Conservation (phyloP, 2,113 vertebrate species). For the Dipodomys stephensi region DNA sequence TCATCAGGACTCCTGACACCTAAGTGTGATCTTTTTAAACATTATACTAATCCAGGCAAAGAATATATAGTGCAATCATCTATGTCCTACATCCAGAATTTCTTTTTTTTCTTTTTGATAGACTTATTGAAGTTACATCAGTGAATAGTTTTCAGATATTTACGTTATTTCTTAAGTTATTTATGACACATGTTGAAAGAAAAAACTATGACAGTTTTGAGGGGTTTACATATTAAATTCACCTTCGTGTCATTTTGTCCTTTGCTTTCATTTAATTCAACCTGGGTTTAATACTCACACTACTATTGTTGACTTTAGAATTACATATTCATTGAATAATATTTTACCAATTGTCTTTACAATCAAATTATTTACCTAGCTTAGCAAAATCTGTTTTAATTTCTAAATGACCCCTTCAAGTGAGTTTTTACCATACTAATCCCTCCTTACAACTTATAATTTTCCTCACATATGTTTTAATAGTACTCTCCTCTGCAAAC, state of each 20-base stretch:
- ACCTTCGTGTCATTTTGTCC: neutral
- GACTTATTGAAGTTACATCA: neutral
- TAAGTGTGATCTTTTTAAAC: constrained; percentile 48
- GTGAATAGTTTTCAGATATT: neutral
- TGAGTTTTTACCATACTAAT: neutral
- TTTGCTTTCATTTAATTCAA: neutral
- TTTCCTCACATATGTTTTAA: neutral
- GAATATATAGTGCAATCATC: neutral
- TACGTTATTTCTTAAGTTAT: neutral
- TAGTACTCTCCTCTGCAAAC: too few relatives aligned
- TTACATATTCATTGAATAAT: neutral
- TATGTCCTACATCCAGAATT: neutral
- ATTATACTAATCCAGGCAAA: constrained; percentile 51
- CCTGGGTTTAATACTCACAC: neutral
- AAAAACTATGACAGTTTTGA: neutral
- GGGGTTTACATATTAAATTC: neutral
- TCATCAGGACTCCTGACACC: constrained; percentile 14
- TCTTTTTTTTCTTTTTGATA: neutral
- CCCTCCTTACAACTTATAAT: neutral
- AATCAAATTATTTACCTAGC: neutral
- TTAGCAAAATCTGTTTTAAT: neutral
- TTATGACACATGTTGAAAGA: neutral
- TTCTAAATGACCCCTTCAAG: neutral
- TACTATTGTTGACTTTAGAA: neutral
- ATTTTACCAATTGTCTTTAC: neutral